Percentiles rank a stretch among this genome's conserved stretches.
These are phyloP conservation scores for Promerops cafer DNA, from an alignment of 2,113 vertebrate genomes.

Conservation along the genomic window DNA sequence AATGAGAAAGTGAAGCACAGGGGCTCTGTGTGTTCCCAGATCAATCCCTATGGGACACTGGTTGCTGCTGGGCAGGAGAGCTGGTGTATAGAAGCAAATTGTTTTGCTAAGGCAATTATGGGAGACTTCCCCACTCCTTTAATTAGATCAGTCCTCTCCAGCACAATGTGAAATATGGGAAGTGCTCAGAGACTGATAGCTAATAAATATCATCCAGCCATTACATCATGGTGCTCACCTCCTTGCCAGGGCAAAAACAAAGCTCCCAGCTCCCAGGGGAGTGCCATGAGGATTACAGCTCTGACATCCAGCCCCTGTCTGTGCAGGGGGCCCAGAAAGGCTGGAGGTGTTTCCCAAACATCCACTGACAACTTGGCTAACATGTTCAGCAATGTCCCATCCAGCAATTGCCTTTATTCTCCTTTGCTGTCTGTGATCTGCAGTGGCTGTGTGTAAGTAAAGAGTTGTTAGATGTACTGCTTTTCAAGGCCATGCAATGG, in stretches of 20 bases:
- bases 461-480: background rate
- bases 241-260: background rate
- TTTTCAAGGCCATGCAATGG: background rate
- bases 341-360: background rate
- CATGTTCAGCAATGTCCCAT: background rate
- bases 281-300: background rate
- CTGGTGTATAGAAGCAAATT: background rate
- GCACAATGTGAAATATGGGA: background rate
- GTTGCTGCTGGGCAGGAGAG: background rate
- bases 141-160: background rate
- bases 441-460: background rate
- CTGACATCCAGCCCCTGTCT: background rate
- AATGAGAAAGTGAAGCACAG: background rate
- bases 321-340: background rate
- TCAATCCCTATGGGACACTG: background rate
- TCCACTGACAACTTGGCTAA: background rate
- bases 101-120: background rate
- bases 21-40: background rate
- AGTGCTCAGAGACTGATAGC: background rate
- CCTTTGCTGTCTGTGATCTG: background rate
- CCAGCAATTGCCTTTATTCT: background rate
- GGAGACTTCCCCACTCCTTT: background rate
- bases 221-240: background rate
- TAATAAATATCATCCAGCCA: background rate
- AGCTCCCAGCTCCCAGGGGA: background rate